Percentiles rank a stretch among this genome's conserved stretches.
phyloP scores from a whole-genome alignment of 2,888 invertebrate species.

The Dryadula phaetusa region DNA sequence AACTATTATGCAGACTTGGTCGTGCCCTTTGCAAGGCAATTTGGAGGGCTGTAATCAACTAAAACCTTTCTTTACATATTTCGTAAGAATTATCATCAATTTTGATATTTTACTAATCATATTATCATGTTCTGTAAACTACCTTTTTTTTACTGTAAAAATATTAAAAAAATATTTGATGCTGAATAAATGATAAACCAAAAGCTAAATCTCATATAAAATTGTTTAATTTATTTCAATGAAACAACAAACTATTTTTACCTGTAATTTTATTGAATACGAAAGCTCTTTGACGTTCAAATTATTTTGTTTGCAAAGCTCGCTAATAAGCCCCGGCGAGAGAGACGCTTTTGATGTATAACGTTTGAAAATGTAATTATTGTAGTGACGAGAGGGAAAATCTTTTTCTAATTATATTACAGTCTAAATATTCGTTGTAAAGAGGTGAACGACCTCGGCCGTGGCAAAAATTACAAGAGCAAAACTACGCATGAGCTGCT shows the following conservation, averaged over 20 bases:
- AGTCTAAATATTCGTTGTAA: conserved; percentile 4
- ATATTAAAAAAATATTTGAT: too few relatives aligned
- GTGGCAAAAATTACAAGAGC: conserved; percentile 54
- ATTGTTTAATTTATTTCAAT: not conserved
- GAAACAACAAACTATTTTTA: not conserved
- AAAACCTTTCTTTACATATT: conserved; percentile 29
- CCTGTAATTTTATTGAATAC: not conserved
- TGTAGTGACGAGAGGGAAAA: conserved; percentile 20
- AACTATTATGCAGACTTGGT: conserved; percentile 55
- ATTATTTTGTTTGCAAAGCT: not conserved
- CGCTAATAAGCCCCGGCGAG: not conserved
- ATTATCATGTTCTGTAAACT: not conserved
- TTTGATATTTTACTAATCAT: too few relatives aligned
- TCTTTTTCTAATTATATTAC: conserved; percentile 20
- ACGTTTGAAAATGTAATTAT: conserved; percentile 10
- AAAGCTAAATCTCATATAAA: not conserved
- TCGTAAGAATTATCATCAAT: too few relatives aligned
- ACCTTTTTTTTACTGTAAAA: too few relatives aligned
- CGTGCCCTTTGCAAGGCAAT: conserved; percentile 40
- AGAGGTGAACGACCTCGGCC: conserved; percentile 58
- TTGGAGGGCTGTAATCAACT: conserved; percentile 40
- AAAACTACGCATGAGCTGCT: conserved; percentile 41
- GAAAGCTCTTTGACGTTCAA: conserved; percentile 2
- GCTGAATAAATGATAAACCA: not conserved
- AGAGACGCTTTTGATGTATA: conserved; percentile 10